phyloP scores from a whole-genome alignment of 1,140 invertebrate species.

The Caenorhabditis remanei region DNA sequence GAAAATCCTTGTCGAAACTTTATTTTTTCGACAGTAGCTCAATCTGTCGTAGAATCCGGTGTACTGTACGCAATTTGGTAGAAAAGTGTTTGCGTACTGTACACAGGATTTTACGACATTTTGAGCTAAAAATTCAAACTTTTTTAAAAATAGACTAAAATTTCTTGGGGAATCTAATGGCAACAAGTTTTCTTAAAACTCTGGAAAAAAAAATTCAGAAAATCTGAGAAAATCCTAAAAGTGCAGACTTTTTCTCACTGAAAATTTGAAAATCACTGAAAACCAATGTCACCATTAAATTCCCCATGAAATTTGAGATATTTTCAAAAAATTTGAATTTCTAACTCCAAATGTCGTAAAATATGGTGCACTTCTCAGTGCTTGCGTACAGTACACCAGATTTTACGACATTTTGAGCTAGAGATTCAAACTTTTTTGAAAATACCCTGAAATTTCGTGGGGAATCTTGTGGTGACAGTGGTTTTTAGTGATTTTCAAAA shows the following conservation, averaged over 20 bases:
- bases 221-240: no score
- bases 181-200: not conserved
- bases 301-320: no score
- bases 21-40: no score
- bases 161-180: not conserved
- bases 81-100: not conserved
- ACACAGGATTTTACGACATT: not conserved
- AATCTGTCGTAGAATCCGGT: not conserved
- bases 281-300: no score
- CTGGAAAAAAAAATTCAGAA: no score
- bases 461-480: not conserved
- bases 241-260: no score
- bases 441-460: not conserved
- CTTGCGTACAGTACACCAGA: not conserved
- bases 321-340: no score
- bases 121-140: not conserved
- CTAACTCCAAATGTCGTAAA: not conserved
- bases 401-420: conserved; percentile 5
- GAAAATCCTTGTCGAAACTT: no score
- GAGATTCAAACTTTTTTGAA: not conserved
- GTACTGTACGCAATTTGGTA: not conserved
- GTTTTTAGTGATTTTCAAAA: not conserved
- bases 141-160: not conserved
- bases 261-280: not conserved
- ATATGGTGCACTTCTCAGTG: not conserved